Conservation (phyloP, 2,888 invertebrate genomes). For the Clunio marinus region DNA sequence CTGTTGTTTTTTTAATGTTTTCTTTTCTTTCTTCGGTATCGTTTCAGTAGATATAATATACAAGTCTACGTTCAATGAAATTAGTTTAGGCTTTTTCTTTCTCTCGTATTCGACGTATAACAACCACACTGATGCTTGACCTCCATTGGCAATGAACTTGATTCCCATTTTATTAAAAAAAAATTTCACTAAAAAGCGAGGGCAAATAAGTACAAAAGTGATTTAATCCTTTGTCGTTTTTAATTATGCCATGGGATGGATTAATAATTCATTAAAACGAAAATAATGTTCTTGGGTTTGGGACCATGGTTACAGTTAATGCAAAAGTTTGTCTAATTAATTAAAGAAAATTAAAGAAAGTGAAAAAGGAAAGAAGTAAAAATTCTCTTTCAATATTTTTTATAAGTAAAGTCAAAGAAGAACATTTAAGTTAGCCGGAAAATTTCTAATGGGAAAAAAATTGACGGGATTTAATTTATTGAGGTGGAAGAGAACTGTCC, state of each 20-base stretch:
- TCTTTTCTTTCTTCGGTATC: too few relatives aligned
- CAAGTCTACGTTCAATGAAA: background rate
- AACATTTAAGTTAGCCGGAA: conserved; percentile 3
- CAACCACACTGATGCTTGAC: conserved; percentile 14
- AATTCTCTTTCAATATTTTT: background rate
- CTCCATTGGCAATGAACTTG: conserved; percentile 38
- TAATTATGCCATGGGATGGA: background rate
- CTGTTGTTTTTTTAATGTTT: background rate
- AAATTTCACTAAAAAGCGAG: background rate
- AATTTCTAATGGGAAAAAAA: background rate
- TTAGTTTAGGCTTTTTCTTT: background rate
- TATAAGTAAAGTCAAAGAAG: background rate
- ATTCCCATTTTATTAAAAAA: conserved; percentile 1
- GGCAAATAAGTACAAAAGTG: background rate
- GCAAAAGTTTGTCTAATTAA: conserved; percentile 12
- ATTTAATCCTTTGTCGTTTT: conserved; percentile 2
- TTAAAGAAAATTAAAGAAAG: too few relatives aligned
- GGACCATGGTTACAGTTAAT: too few relatives aligned
- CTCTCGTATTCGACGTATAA: background rate
- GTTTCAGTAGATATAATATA: too few relatives aligned
- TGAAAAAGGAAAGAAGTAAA: background rate
- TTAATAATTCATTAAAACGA: conserved; percentile 12
- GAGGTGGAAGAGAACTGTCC: conserved; percentile 12
- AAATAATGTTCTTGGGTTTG: background rate
- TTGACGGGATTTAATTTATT: background rate